These are phyloP conservation scores for Eledona agricola DNA, from an alignment of 2,888 invertebrate genomes.

Conservation along the genomic window DNA sequence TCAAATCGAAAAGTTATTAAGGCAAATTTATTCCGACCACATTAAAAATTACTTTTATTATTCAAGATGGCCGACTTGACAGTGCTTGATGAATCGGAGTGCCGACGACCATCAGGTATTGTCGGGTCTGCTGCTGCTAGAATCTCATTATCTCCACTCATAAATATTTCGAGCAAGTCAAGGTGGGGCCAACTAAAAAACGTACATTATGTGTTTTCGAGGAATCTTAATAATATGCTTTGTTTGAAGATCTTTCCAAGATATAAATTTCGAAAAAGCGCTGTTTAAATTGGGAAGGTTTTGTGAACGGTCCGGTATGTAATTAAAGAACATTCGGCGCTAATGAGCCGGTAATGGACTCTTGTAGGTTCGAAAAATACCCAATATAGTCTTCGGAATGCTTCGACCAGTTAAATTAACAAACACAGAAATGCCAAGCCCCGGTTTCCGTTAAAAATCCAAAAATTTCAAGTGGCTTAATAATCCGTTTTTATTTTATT, in stretches of 20 bases:
- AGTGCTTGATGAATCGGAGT: slow-evolving; percentile 44
- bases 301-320: slow-evolving; percentile 36
- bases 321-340: slow-evolving; percentile 39
- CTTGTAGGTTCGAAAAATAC: slow-evolving; percentile 31
- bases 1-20: slow-evolving; percentile 23
- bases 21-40: slow-evolving; percentile 38
- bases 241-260: slow-evolving; percentile 26
- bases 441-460: too few relatives aligned
- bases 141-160: slow-evolving; percentile 53
- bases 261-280: slow-evolving; percentile 28
- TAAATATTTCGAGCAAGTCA: slow-evolving; percentile 50
- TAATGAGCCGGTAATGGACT: slow-evolving; percentile 38
- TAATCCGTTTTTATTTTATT: too few relatives aligned
- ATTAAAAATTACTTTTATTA: slow-evolving; percentile 49
- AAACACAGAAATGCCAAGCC: too few relatives aligned
- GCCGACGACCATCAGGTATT: slow-evolving; percentile 39
- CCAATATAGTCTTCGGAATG: too few relatives aligned
- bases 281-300: slow-evolving; percentile 34
- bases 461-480: too few relatives aligned
- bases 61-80: slow-evolving; percentile 52
- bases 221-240: slow-evolving; percentile 53
- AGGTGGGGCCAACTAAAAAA: slow-evolving; percentile 50
- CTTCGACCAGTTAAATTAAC: too few relatives aligned
- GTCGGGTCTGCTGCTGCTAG: slow-evolving; percentile 49
- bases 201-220: slow-evolving; percentile 50